A percentile compares a stretch with the other conserved stretches of the same genome.
phyloP scores from a whole-genome alignment of 2,888 invertebrate species.

The Athalia cordata region DNA sequence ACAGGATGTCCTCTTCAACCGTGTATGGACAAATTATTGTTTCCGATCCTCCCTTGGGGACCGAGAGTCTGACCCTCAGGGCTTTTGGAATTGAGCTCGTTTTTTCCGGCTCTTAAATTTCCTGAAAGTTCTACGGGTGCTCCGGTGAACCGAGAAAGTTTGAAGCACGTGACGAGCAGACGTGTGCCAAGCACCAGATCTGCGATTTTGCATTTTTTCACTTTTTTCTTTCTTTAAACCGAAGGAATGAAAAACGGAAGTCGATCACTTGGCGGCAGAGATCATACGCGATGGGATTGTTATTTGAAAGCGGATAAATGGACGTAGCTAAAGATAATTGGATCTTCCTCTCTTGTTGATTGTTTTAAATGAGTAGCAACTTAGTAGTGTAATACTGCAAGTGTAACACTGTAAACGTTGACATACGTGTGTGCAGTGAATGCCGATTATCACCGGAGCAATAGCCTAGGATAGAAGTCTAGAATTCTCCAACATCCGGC shows the following conservation, averaged over 20 bases:
- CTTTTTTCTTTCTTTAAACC: not conserved
- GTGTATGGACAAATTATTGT: constrained; percentile 10
- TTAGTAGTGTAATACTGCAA: constrained; percentile 56
- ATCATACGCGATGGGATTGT: constrained; percentile 9
- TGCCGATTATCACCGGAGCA: constrained; percentile 31
- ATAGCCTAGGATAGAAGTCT: constrained; percentile 44
- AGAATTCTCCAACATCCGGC: constrained; percentile 65
- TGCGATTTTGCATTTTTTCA: not conserved
- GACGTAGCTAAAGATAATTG: constrained; percentile 61
- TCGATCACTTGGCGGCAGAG: constrained; percentile 8
- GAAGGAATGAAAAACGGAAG: not conserved
- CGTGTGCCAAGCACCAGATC: constrained; percentile 1
- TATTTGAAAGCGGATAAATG: constrained; percentile 22
- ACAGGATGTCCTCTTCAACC: constrained; percentile 41
- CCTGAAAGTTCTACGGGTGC: constrained; percentile 6
- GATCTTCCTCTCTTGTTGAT: constrained; percentile 70
- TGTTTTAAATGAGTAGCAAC: constrained; percentile 72
- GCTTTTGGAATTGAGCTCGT: constrained; percentile 1
- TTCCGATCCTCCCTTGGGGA: constrained; percentile 2
- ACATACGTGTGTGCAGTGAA: not conserved
- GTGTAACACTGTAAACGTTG: constrained; percentile 56
- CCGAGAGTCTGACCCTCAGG: constrained; percentile 25
- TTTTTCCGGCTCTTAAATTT: not conserved
- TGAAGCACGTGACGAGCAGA: not conserved
- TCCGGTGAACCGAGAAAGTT: not conserved